Percentiles rank a stretch among this genome's conserved stretches.
Evolutionary conservation across 2,888 invertebrate genomes (phyloP).

Genomic region (Spilarctia lutea): DNA sequence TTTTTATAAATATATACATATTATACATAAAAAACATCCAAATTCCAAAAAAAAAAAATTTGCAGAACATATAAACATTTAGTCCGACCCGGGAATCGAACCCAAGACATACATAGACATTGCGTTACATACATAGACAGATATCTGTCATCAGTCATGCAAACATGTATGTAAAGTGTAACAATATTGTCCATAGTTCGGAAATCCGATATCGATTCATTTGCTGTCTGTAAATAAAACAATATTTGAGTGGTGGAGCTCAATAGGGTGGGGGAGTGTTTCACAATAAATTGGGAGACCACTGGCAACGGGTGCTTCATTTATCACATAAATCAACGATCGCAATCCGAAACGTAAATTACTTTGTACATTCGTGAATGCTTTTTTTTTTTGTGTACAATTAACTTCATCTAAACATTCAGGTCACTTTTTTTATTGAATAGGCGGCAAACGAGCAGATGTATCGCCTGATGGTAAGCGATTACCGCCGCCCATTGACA

Average conservation of each 20-base stretch:
- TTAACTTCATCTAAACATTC: no score
- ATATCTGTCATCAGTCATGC: background rate
- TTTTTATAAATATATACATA: no score
- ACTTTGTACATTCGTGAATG: background rate
- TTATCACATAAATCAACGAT: background rate
- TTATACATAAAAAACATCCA: no score
- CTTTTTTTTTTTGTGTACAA: background rate
- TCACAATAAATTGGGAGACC: slow-evolving; percentile 4
- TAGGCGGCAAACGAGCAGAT: no score
- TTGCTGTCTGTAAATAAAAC: slow-evolving; percentile 3
- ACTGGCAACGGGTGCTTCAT: background rate
- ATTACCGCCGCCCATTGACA: no score
- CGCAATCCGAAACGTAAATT: background rate
- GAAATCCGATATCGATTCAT: slow-evolving; percentile 14
- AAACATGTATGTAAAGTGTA: background rate
- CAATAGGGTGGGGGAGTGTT: background rate
- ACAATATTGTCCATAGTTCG: slow-evolving; percentile 4
- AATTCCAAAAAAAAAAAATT: no score
- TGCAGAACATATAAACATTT: no score
- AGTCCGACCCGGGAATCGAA: no score
- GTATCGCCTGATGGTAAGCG: no score
- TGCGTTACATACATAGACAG: no score
- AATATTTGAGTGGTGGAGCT: slow-evolving; percentile 8
- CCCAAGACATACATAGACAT: no score
- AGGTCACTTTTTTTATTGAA: no score